Conservation (phyloP, 2,113 vertebrate species). For the Hippopotamus amphibius region DNA sequence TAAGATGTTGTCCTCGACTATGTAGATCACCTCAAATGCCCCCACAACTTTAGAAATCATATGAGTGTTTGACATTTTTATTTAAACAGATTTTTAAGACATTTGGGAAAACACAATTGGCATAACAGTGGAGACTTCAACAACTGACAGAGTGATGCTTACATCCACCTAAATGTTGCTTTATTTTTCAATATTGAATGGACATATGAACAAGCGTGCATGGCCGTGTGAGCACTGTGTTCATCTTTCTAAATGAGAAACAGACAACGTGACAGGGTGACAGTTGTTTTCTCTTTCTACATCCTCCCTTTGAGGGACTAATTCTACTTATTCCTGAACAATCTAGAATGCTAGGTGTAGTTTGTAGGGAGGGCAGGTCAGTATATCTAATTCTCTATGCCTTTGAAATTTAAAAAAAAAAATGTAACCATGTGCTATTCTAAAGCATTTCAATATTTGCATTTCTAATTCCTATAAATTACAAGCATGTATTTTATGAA, state of each 20-base stretch:
- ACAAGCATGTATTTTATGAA: constrained; percentile 88
- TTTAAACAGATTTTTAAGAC: constrained; percentile 79
- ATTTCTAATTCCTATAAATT: constrained; percentile 89
- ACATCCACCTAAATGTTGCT: constrained; percentile 54
- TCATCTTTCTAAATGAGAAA: neutral
- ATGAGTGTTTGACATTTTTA: constrained; percentile 69
- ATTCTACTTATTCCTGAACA: neutral
- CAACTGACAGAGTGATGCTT: constrained; percentile 45
- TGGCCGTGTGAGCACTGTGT: neutral
- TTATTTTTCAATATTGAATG: neutral
- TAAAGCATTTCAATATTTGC: constrained; percentile 85
- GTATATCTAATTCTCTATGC: constrained; percentile 58
- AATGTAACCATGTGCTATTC: constrained; percentile 83
- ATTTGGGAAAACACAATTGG: constrained; percentile 75
- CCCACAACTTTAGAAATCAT: constrained; percentile 56
- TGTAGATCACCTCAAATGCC: constrained; percentile 56
- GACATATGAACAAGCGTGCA: neutral
- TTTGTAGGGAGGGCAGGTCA: constrained; percentile 16
- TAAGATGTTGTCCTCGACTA: neutral
- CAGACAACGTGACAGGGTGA: neutral
- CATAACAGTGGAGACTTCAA: constrained; percentile 44
- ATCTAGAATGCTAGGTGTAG: neutral
- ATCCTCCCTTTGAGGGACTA: neutral
- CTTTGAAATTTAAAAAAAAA: constrained; percentile 75
- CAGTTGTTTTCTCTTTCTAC: neutral